Conservation (phyloP, 2,113 vertebrate species). For the Picathartes gymnocephalus region DNA sequence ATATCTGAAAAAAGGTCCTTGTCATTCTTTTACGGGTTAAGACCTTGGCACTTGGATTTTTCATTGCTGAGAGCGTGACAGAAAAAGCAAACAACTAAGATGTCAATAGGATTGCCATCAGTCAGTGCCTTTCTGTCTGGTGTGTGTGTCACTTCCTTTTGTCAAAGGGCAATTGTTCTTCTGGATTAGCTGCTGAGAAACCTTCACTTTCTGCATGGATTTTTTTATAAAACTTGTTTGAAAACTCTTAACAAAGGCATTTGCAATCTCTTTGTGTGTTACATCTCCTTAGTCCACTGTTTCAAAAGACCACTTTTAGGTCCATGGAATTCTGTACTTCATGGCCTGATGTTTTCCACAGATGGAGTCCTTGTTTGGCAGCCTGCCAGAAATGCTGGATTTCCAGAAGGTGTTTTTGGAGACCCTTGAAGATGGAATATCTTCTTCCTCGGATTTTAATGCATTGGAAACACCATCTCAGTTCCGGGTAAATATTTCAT, state of each 20-base stretch:
- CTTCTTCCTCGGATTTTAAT: constrained; percentile 87
- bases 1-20: not conserved
- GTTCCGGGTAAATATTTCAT: constrained; percentile 80
- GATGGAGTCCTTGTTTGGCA: constrained; percentile 99
- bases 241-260: not conserved
- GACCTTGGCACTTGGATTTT: not conserved
- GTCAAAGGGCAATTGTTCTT: not conserved
- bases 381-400: constrained; percentile 94
- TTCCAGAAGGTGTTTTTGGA: constrained; percentile 97
- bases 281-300: not conserved
- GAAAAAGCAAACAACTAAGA: not conserved
- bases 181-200: not conserved
- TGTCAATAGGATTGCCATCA: not conserved
- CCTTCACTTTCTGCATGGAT: not conserved
- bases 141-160: not conserved
- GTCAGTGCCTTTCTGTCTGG: not conserved
- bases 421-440: constrained; percentile 92
- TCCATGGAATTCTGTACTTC: not conserved
- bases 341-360: constrained; percentile 39
- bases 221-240: not conserved
- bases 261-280: not conserved
- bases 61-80: not conserved
- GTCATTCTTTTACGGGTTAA: not conserved
- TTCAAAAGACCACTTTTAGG: not conserved
- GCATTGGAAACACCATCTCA: constrained; percentile 88